Conservation (phyloP, 2,888 invertebrate species). For the Cylloceria caligata region DNA sequence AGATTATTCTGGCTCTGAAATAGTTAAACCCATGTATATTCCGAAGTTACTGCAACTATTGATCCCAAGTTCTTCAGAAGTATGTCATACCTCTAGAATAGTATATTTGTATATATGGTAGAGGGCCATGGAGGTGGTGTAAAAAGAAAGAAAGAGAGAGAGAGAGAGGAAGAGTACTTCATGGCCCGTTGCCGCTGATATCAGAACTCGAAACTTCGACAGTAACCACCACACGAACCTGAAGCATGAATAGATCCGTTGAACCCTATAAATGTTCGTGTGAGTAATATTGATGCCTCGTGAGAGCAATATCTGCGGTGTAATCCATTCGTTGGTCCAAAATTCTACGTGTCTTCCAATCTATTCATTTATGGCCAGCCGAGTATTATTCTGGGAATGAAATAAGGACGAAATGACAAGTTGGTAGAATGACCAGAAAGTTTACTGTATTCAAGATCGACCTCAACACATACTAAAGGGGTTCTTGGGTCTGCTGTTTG, state of each 20-base stretch:
- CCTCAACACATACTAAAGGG: constrained; percentile 2
- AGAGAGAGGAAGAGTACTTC: neutral
- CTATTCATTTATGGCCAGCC: neutral
- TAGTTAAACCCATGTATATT: constrained; percentile 7
- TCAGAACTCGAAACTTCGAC: constrained; percentile 3
- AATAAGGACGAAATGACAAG: neutral
- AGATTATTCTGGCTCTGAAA: neutral
- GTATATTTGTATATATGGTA: constrained; percentile 7
- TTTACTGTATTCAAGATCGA: constrained; percentile 5
- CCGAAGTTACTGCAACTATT: neutral
- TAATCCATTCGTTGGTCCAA: neutral
- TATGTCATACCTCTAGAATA: constrained; percentile 17
- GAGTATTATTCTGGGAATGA: neutral
- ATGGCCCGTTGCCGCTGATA: constrained; percentile 25
- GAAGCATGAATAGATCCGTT: constrained; percentile 3
- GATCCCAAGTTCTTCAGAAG: constrained; percentile 16
- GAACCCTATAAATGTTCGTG: constrained; percentile 35
- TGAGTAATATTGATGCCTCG: constrained; percentile 57
- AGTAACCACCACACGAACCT: neutral
- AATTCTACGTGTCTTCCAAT: neutral
- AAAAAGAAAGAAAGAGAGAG: neutral
- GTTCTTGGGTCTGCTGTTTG: neutral
- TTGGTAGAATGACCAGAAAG: neutral
- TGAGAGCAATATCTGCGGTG: neutral
- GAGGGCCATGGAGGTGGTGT: neutral